Evolutionary conservation across 2,797 vertebrate species (phyloP).

Genomic region (Leptatherina wallacei): DNA sequence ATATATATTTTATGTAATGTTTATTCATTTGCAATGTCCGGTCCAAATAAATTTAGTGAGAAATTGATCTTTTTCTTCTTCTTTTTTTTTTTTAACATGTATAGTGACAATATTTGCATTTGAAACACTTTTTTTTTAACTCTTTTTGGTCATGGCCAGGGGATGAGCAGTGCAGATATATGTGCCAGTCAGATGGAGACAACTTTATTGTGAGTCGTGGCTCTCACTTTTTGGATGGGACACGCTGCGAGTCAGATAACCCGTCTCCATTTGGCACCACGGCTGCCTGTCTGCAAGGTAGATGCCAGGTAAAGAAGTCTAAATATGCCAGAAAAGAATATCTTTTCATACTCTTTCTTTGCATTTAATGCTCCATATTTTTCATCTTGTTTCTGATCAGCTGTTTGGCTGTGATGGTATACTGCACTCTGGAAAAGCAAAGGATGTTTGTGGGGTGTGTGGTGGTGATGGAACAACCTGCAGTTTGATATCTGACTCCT

Average conservation of each 20-base stretch:
- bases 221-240: slow-evolving; percentile 90
- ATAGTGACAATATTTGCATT: background rate
- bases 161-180: slow-evolving; percentile 88
- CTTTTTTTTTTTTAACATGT: background rate
- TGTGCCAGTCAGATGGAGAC: slow-evolving; percentile 88
- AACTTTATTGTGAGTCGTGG: slow-evolving; percentile 91
- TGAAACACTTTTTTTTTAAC: background rate
- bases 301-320: slow-evolving; percentile 85
- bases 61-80: too few relatives aligned
- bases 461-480: slow-evolving; percentile 90
- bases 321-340: slow-evolving; percentile 7
- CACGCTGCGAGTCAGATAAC: slow-evolving; percentile 85
- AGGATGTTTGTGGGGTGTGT: slow-evolving; percentile 89
- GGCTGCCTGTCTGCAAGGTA: slow-evolving; percentile 86
- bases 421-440: slow-evolving; percentile 84
- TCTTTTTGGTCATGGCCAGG: slow-evolving; percentile 76
- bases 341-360: background rate
- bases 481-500: slow-evolving; percentile 81
- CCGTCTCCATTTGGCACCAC: slow-evolving; percentile 57
- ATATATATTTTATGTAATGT: background rate
- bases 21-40: background rate
- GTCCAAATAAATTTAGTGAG: background rate
- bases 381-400: slow-evolving; percentile 73
- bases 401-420: slow-evolving; percentile 91
- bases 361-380: background rate